Evolutionary conservation across 1,140 invertebrate genomes (phyloP).

Genomic region (Venustaconcha ellipsiformis): DNA sequence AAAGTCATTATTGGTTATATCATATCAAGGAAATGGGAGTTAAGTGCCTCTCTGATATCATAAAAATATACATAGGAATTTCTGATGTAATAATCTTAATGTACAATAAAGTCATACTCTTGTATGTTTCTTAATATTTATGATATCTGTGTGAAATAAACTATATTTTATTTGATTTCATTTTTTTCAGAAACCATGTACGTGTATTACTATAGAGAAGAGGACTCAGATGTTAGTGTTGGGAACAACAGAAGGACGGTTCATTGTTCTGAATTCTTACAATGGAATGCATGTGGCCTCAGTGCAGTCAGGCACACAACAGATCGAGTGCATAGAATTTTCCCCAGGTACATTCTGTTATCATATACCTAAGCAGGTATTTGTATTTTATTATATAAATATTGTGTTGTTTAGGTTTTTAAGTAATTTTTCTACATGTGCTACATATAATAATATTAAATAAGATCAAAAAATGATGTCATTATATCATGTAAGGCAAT

Average conservation of each 20-base stretch:
- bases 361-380: background rate
- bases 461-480: too few relatives aligned
- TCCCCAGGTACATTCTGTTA: slow-evolving; percentile 78
- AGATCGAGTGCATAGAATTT: slow-evolving; percentile 81
- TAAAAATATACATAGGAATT: too few relatives aligned
- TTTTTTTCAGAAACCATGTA: slow-evolving; percentile 83
- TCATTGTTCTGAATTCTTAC: slow-evolving; percentile 87
- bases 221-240: slow-evolving; percentile 48
- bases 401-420: too few relatives aligned
- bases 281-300: slow-evolving; percentile 86
- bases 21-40: too few relatives aligned
- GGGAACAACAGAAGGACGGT: slow-evolving; percentile 82
- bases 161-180: slow-evolving; percentile 20
- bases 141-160: too few relatives aligned
- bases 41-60: too few relatives aligned
- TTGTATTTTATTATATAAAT: background rate
- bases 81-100: too few relatives aligned
- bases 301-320: slow-evolving; percentile 83
- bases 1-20: too few relatives aligned
- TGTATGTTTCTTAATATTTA: too few relatives aligned
- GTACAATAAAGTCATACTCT: too few relatives aligned
- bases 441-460: background rate
- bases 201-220: slow-evolving; percentile 75
- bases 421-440: background rate
- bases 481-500: too few relatives aligned